Conservation (phyloP, 2,797 vertebrate genomes). For the Ctenochaetus hawaiiensis region DNA sequence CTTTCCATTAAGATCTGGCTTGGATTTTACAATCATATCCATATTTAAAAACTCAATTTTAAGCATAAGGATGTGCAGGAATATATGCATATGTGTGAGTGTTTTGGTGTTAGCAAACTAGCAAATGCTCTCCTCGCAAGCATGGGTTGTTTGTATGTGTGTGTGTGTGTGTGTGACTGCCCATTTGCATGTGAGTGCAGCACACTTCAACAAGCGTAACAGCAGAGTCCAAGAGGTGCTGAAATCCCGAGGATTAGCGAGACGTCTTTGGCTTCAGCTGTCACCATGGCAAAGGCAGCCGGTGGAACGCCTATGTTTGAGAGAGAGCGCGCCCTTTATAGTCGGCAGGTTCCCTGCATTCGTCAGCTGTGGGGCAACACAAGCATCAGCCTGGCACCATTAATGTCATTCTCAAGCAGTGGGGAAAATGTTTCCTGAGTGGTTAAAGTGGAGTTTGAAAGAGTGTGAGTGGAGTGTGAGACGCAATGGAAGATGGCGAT, state of each 20-base stretch:
- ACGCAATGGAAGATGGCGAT: neutral
- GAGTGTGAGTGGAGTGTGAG: neutral
- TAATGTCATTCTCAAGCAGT: conserved; percentile 53
- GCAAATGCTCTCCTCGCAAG: conserved; percentile 9
- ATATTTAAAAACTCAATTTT: conserved; percentile 10
- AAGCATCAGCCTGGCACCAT: conserved; percentile 55
- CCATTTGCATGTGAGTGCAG: conserved; percentile 56
- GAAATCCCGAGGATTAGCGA: conserved; percentile 76
- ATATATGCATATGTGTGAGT: conserved; percentile 19
- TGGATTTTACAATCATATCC: neutral
- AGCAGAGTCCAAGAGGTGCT: conserved; percentile 65
- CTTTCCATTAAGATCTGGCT: neutral
- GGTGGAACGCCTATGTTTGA: conserved; percentile 67
- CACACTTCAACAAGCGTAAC: conserved; percentile 49
- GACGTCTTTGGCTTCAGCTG: conserved; percentile 77
- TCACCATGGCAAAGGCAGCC: conserved; percentile 81
- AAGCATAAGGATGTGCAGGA: neutral
- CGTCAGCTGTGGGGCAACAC: conserved; percentile 49
- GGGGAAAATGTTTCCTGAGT: conserved; percentile 30
- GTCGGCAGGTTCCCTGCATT: conserved; percentile 62
- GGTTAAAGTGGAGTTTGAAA: conserved; percentile 33
- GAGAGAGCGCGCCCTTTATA: conserved; percentile 46
- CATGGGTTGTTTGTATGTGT: conserved; percentile 18
- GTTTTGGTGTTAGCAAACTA: conserved; percentile 28
- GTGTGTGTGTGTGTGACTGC: conserved; percentile 32